Base-by-base conservation (phyloP, 1,140 invertebrate species). In the Phortica variegata region DNA sequence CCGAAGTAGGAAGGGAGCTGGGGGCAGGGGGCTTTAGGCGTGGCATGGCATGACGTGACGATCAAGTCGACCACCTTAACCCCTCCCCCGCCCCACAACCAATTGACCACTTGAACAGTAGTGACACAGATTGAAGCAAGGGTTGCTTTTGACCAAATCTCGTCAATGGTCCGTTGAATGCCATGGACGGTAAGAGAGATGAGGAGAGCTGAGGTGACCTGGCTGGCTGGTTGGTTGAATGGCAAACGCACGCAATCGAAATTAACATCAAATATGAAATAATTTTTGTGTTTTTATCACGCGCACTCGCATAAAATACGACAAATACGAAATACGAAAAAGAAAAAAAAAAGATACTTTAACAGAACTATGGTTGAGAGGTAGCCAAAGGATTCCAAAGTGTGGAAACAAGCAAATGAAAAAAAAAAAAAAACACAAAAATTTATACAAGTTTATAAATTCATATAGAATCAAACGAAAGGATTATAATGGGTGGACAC, bases 251-350 rank as follows among this genome's bases (percentile, higher is more conserved):
- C 66, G 65, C 65, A 69, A 69, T 69, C 65, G 61, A 69, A 70
- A 69, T 69, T 69, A 69, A 69, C 65, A 71, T 69, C 61, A 63
- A 71, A 69, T 69, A 70, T 65, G 59, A 70, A 71, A 69, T 69
- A 69, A 69, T 71, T 69, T 69, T 60, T 60, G 43, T 70, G 49
- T 61, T 65, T 69, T 69, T 71, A 70, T 66, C 65, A 65, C 55
- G 60, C 60, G 52, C 47, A 38, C 50, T 34, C n/a, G n/a, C 37
- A 40, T n/a, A n/a, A n/a, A n/a, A n/a, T n/a, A n/a, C n/a, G n/a
- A n/a, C n/a, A n/a, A n/a, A n/a, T n/a, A n/a, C n/a, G n/a, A n/a
- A n/a, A n/a, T n/a, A n/a, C n/a, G 23, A 26, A 40, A 40, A 40
- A 19, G 19, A 9, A 40, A 36, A 36, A 13, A 16, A 36, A 36